These are phyloP conservation scores for Microchirus variegatus DNA, from an alignment of 2,797 vertebrate species.

Conservation along the genomic window DNA sequence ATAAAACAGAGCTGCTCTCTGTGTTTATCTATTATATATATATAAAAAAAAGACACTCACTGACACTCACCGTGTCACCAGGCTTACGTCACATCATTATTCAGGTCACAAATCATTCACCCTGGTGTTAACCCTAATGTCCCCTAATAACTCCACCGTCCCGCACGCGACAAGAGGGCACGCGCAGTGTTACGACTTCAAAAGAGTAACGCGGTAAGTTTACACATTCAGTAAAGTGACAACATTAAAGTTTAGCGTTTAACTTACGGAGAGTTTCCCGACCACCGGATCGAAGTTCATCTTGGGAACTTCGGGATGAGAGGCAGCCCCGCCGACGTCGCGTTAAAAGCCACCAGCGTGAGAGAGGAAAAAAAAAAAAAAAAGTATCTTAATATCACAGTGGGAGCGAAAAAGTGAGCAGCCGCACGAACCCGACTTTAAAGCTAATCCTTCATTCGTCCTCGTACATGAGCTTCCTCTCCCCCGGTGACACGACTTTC, in stretches of 20 bases:
- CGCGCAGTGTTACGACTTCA: too few species aligned
- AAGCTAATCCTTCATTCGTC: conserved; percentile 30
- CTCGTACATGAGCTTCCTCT: conserved; percentile 40
- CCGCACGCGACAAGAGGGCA: too few species aligned
- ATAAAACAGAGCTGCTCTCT: background rate
- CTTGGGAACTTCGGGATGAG: conserved; percentile 68
- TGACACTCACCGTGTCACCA: background rate
- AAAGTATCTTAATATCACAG: background rate
- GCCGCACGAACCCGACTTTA: conserved; percentile 3
- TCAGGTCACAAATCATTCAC: background rate
- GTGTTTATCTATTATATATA: background rate
- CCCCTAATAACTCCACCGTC: background rate
- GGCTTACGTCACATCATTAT: too few species aligned
- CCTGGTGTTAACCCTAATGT: background rate
- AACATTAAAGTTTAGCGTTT: background rate
- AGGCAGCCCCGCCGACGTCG: conserved; percentile 48
- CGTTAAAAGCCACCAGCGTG: conserved; percentile 16
- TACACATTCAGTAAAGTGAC: background rate
- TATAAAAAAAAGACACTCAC: background rate
- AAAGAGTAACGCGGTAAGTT: background rate
- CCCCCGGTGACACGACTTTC: conserved; percentile 4
- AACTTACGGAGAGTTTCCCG: conserved; percentile 69
- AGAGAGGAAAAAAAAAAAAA: too few species aligned
- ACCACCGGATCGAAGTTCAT: conserved; percentile 73
- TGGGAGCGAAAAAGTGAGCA: background rate